Percentiles rank a stretch among this genome's conserved stretches.
Conservation (phyloP, 2,797 vertebrate species). For the Balearica regulorum region DNA sequence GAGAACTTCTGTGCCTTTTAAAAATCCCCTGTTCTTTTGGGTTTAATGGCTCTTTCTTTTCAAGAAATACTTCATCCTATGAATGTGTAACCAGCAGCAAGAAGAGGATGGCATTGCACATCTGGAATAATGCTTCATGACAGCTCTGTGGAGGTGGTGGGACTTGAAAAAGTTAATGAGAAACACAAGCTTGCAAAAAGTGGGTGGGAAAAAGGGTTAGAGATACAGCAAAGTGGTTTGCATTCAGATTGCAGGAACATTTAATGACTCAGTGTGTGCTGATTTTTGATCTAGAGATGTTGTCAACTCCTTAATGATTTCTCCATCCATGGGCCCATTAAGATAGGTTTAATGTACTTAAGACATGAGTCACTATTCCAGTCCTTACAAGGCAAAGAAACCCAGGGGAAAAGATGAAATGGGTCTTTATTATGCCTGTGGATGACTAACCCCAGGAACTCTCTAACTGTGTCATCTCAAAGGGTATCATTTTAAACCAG, state of each 20-base stretch:
- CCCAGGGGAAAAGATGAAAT: not conserved
- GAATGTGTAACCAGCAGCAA: not conserved
- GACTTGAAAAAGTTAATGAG: slow-evolving; percentile 6
- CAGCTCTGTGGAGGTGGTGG: slow-evolving; percentile 10
- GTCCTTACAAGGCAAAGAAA: not conserved
- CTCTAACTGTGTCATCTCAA: slow-evolving; percentile 6
- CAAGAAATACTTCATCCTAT: not conserved
- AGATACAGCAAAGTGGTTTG: not conserved
- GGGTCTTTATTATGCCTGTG: not conserved
- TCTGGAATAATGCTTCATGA: not conserved
- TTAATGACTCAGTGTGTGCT: not conserved
- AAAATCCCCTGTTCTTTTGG: not conserved
- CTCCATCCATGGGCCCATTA: not conserved
- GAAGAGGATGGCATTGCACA: not conserved
- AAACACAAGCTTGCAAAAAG: slow-evolving; percentile 19
- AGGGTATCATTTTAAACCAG: not conserved
- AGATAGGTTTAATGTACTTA: not conserved
- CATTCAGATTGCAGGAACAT: not conserved
- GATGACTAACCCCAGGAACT: not conserved
- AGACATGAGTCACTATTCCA: not conserved
- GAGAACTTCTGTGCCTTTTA: not conserved
- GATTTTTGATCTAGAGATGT: not conserved
- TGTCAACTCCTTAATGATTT: slow-evolving; percentile 21
- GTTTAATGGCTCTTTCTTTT: not conserved
- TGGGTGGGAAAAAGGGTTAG: slow-evolving; percentile 3